Evolutionary conservation across 2,113 vertebrate species (phyloP).

Genomic region (Petrocephalus microphthalmus): DNA sequence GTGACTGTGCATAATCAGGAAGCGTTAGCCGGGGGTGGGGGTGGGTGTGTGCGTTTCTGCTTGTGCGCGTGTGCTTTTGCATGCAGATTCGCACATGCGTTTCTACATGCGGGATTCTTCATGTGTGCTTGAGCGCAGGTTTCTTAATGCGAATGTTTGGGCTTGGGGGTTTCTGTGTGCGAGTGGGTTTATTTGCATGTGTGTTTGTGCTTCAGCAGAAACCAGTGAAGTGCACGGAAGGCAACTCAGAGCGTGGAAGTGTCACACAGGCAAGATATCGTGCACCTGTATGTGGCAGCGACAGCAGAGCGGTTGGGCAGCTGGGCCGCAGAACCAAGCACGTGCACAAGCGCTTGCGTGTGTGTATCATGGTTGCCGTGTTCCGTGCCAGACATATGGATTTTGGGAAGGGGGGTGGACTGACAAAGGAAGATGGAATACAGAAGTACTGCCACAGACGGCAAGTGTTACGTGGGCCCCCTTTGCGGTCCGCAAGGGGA

Average conservation of each 20-base stretch:
- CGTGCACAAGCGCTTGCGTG: neutral
- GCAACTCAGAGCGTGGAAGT: constrained; percentile 29
- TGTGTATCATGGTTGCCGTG: neutral
- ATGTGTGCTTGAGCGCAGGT: neutral
- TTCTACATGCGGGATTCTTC: neutral
- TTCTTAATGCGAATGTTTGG: neutral
- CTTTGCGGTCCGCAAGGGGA: neutral
- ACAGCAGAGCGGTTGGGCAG: neutral
- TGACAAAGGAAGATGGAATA: neutral
- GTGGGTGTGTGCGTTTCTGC: neutral
- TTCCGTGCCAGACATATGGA: neutral
- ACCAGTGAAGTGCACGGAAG: neutral
- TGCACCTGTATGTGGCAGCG: neutral
- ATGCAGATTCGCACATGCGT: neutral
- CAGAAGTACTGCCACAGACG: neutral
- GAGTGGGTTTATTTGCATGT: neutral
- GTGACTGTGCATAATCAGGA: neutral
- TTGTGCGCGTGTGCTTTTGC: neutral
- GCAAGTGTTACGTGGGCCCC: neutral
- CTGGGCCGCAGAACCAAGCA: neutral
- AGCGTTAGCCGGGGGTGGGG: constrained; percentile 18
- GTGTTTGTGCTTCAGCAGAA: neutral
- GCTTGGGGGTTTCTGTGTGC: neutral
- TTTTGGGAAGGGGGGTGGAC: neutral
- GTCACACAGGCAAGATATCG: constrained; percentile 19